Percentiles rank a stretch among this genome's conserved stretches.
Evolutionary conservation across 1,140 invertebrate genomes (phyloP).

Genomic region (Drosophila sechellia): DNA sequence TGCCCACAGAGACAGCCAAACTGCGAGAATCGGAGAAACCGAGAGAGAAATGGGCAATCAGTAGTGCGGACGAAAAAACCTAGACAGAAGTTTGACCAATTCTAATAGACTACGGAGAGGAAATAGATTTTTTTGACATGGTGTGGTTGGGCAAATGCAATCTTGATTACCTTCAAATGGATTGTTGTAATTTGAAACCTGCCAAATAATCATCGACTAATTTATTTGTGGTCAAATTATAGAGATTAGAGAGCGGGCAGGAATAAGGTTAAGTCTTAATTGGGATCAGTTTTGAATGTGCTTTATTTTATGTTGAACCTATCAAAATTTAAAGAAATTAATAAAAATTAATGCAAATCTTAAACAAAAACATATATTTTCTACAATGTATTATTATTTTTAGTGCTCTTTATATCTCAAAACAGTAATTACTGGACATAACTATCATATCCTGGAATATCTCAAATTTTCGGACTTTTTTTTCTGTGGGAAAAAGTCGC

Average conservation of each 20-base stretch:
- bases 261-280: too few relatives aligned
- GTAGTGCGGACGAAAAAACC: background rate
- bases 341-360: too few relatives aligned
- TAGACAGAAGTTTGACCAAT: constrained; percentile 6
- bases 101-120: constrained; percentile 1
- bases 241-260: too few relatives aligned
- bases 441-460: background rate
- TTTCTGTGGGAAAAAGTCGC: constrained; percentile 22
- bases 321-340: too few relatives aligned
- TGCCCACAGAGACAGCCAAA: constrained; percentile 6
- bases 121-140: background rate
- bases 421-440: too few relatives aligned
- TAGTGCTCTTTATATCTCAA: too few relatives aligned
- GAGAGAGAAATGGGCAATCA: constrained; percentile 6
- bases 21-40: constrained; percentile 13
- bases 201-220: background rate
- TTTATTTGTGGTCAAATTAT: background rate
- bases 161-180: constrained; percentile 6
- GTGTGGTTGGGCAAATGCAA: constrained; percentile 19
- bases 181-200: constrained; percentile 3
- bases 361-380: too few relatives aligned
- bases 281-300: too few relatives aligned
- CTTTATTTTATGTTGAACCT: too few relatives aligned
- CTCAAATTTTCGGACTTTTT: constrained; percentile 13
- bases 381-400: too few relatives aligned